Base-by-base conservation (phyloP, 2,888 invertebrate genomes). In the Drosophila nr. fundita region DNA sequence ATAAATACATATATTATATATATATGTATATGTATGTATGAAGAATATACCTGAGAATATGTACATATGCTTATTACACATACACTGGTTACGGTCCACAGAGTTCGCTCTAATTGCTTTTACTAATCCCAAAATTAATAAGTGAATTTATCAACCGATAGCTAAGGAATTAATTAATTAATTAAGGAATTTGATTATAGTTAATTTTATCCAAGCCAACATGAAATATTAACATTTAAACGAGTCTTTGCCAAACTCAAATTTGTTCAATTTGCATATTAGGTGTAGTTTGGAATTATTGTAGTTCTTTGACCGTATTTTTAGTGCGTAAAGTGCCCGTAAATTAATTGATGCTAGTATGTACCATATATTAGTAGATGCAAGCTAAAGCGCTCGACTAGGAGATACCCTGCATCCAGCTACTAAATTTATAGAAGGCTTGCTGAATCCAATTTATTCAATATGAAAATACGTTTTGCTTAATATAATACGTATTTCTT, bases 51-150 rank as follows among this genome's bases (percentile, higher is more conserved):
- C 3, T 36, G 27, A 24, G 53, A 13, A 18, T 27, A 2, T 54
- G 18, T 55, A 55, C 38, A 55, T 64, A 45, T 58, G 64, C 75
- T 61, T 68, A n/a, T 53, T 64, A 30, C 34, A 71, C 55, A 63
- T 48, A 57, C 48, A 42, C 61, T 75, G 84, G 87, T 89, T 70
- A 70, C 57, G 89, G 82, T 73, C 64, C 65, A 40, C 42, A 68
- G 53, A 55, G 29, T 66, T 78, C 55, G 29, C 58, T 65, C 36
- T 60, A 71, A 62, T 70, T 78, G 76, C 82, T 77, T 77, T 13
- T 82, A 90, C 89, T 89, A 88, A 90, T 75, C 69, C 40, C 59
- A 42, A 45, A 34, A 18, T 21, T 27, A 34, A 38, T 42, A 11
- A 27, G 11, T 40, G 8, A 45, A 27, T 13, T 42, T 36, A 42